Base-by-base conservation (phyloP, 2,888 invertebrate genomes). In the Andrena bicolor region DNA sequence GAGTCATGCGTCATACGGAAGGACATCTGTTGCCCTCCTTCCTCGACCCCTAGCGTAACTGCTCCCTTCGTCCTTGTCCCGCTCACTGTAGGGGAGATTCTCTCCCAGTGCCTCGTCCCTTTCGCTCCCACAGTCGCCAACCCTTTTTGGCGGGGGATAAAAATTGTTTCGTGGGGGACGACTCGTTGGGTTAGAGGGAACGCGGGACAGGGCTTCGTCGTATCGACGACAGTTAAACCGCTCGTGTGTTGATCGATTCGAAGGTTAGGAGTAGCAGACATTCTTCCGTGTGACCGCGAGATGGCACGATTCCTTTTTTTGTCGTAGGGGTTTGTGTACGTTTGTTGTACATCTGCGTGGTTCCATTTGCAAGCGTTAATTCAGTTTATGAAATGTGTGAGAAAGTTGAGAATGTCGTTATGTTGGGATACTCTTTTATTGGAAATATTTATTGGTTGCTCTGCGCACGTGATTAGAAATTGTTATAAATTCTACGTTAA, bases 1-100 rank as follows among this genome's bases (percentile, higher is more conserved):
- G 76, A 82, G 65, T 82, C 84, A 86, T 90, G 90, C 90, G 90
- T 90, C 90, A 90, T 89, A 82, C 84, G 86, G 84, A 82, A 84
- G 90, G 88, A 90, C 90, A 90, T 90, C 90, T 90, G 90, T 88
- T 90, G 88, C 85, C 89, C 90, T 87, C 85, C 79, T 88, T 79
- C 82, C 86, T 82, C 88, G 82, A 66, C 82, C 84, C 80, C 66
- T 48, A 76, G 64, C 51, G 64, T 78, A 35, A 20, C 32, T 78
- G 58, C 35, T 10, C n/a, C 41, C 30, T 26, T 61, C 32, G 60
- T 60, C 20, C 16, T 51, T 35, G 30, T 78, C 61, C 20, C 49
- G 20, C 53, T n/a, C 20, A 10, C 56, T 23, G 20, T 76, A 16
- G 61, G 10, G 23, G 5, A 13, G 28, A 20, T 41, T 30, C 41